Conservation (phyloP, 1,140 invertebrate genomes). For the Piezodorus guildinii region DNA sequence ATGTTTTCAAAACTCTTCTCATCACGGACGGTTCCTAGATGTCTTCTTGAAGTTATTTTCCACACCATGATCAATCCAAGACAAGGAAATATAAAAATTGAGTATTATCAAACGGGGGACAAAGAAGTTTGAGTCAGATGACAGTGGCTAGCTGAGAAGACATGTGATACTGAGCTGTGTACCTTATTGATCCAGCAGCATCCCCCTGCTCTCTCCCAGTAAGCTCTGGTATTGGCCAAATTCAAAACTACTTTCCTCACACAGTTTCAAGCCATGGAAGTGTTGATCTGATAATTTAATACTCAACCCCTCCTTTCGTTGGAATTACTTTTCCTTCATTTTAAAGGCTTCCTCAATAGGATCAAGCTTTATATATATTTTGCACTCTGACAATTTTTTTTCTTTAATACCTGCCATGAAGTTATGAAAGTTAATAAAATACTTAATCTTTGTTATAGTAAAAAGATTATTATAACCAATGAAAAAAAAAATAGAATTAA, state of each 20-base stretch:
- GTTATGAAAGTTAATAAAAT: too few species aligned
- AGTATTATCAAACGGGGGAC: neutral
- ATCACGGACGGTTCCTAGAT: neutral
- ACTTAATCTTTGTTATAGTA: too few species aligned
- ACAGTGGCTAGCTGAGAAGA: neutral
- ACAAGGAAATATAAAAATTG: neutral
- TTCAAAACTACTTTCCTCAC: neutral
- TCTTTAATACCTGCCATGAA: too few species aligned
- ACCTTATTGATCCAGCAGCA: constrained; percentile 14
- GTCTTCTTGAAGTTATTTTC: too few species aligned
- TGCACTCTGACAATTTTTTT: neutral
- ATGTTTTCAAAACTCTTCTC: neutral
- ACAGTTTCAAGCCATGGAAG: neutral
- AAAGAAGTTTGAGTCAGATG: neutral
- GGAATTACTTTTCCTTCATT: neutral
- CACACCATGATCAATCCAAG: neutral
- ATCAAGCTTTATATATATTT: neutral
- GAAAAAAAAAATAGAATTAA: too few species aligned
- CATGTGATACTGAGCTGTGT: neutral
- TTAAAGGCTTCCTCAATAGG: neutral
- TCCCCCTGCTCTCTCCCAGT: neutral
- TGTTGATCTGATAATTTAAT: constrained; percentile 6
- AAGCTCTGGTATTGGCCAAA: too few species aligned
- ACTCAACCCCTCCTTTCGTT: neutral
- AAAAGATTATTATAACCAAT: too few species aligned